Conservation (phyloP, 2,113 vertebrate species). For the Mastomys coucha region DNA sequence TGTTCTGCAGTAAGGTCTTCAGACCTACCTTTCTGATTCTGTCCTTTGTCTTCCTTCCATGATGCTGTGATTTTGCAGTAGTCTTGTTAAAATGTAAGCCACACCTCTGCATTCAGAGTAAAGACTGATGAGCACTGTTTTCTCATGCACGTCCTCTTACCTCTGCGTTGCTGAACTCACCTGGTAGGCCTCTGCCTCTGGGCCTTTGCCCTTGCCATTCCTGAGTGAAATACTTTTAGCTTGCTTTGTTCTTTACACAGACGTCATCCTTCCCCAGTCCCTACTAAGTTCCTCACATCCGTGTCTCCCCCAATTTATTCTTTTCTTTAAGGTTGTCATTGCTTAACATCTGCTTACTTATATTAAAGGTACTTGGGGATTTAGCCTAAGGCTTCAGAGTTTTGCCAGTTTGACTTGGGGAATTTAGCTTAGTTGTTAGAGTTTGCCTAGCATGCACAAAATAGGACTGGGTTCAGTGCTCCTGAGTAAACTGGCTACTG, state of each 20-base stretch:
- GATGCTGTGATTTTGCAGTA: not conserved
- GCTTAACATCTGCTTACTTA: not conserved
- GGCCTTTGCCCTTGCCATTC: not conserved
- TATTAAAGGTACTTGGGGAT: not conserved
- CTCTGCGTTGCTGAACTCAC: not conserved
- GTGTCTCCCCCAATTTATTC: not conserved
- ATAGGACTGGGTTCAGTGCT: not conserved
- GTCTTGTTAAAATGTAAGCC: not conserved
- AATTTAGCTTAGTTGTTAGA: not conserved
- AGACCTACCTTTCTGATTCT: not conserved
- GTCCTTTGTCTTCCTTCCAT: not conserved
- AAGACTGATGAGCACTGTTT: not conserved
- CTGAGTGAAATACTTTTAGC: not conserved
- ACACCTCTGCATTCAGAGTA: not conserved
- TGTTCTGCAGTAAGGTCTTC: not conserved
- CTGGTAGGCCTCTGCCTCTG: not conserved
- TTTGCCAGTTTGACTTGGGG: not conserved
- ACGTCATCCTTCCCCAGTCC: not conserved
- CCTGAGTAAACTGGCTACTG: not conserved
- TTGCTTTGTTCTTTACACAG: not conserved
- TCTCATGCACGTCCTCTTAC: not conserved
- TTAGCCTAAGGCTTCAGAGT: not conserved
- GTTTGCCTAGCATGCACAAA: too few species aligned
- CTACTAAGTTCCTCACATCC: not conserved
- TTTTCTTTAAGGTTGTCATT: not conserved